phyloP scores from a whole-genome alignment of 2,113 vertebrate genomes.

The Callorhinus ursinus region DNA sequence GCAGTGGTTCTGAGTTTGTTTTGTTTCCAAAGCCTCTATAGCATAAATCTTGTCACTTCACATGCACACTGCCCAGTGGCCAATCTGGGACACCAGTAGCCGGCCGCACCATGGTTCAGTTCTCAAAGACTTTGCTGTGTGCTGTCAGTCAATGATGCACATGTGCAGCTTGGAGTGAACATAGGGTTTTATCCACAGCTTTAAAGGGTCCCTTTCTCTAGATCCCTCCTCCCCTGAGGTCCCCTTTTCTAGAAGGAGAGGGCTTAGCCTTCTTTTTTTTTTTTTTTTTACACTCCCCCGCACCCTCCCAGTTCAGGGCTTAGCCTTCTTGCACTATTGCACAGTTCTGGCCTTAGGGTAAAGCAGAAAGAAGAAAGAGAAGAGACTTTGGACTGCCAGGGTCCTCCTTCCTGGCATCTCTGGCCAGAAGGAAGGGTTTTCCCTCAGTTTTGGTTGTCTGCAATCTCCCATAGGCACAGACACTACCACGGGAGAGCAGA shows the following conservation, averaged over 20 bases:
- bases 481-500: not conserved
- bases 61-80: not conserved
- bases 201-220: not conserved
- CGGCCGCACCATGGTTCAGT: not conserved
- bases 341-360: not conserved
- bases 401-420: not conserved
- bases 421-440: not conserved
- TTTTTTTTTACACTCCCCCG: no score
- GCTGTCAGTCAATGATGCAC: not conserved
- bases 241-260: not conserved
- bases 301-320: no score
- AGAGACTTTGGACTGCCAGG: not conserved
- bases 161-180: not conserved
- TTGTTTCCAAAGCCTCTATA: not conserved
- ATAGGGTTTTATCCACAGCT: no score
- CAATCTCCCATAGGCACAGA: no score
- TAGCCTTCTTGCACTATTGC: no score
- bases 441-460: not conserved
- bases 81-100: not conserved
- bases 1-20: not conserved
- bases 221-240: no score
- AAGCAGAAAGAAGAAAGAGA: not conserved
- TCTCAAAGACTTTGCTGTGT: not conserved
- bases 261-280: no score
- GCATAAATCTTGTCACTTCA: no score